A percentile compares a stretch with the other conserved stretches of the same genome.
Evolutionary conservation across 2,888 invertebrate genomes (phyloP).

Genomic region (Melinaea menophilus): DNA sequence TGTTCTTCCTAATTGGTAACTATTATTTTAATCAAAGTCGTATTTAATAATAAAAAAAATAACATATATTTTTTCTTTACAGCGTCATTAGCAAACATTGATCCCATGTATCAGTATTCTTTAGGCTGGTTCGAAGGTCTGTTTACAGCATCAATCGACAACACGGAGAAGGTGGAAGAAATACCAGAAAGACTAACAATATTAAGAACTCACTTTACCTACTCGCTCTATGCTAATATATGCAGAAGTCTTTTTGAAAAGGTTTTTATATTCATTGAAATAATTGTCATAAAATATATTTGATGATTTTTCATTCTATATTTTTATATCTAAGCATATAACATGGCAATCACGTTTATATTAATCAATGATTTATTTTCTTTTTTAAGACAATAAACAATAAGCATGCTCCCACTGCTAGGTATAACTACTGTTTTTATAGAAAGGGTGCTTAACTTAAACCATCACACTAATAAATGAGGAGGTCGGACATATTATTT

Average conservation of each 20-base stretch:
- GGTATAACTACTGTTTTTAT: background rate
- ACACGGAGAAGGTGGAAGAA: conserved; percentile 90
- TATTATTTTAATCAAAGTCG: background rate
- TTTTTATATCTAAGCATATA: background rate
- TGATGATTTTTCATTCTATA: background rate
- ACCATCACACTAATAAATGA: too few relatives aligned
- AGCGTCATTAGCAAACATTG: conserved; percentile 93
- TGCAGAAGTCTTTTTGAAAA: conserved; percentile 96
- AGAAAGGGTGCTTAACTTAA: background rate
- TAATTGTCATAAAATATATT: too few relatives aligned
- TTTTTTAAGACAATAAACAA: too few relatives aligned
- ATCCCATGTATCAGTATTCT: conserved; percentile 99
- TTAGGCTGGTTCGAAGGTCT: conserved; percentile 95
- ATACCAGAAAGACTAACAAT: conserved; percentile 85
- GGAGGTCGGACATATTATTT: too few relatives aligned
- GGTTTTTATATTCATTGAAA: conserved; percentile 54
- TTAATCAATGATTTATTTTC: too few relatives aligned
- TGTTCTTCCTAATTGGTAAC: conserved; percentile 93
- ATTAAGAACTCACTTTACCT: conserved; percentile 89
- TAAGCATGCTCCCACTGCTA: too few relatives aligned
- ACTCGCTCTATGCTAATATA: conserved; percentile 92
- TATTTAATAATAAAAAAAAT: background rate
- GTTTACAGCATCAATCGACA: conserved; percentile 90
- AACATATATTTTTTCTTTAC: conserved; percentile 29
- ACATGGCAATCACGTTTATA: too few relatives aligned